phyloP scores from a whole-genome alignment of 1,140 invertebrate species.

The Ephestia elutella region DNA sequence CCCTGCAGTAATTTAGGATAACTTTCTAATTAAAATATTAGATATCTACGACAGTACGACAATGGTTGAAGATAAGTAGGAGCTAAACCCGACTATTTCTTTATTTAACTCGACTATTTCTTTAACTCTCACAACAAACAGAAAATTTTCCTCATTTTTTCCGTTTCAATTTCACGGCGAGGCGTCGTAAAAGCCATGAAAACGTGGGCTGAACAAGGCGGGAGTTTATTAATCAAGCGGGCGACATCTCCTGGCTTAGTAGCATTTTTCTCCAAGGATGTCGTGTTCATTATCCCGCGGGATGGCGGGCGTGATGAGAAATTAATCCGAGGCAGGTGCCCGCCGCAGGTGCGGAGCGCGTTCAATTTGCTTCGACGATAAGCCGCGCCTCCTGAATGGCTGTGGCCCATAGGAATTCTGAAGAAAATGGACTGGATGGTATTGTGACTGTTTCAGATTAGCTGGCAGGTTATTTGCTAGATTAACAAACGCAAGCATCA shows the following conservation, averaged over 20 bases:
- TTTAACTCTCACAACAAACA: neutral
- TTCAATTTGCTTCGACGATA: constrained; percentile 47
- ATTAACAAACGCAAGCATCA: neutral
- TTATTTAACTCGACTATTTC: too few species aligned
- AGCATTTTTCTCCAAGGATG: constrained; percentile 60
- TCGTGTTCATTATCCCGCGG: constrained; percentile 58
- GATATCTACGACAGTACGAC: too few species aligned
- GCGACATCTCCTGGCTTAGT: constrained; percentile 43
- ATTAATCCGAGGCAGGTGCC: constrained; percentile 63
- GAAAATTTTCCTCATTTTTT: neutral
- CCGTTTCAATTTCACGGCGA: constrained; percentile 19
- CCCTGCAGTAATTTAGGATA: constrained; percentile 11
- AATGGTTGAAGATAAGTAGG: too few species aligned
- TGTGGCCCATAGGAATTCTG: constrained; percentile 1
- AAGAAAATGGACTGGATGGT: neutral
- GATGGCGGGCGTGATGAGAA: constrained; percentile 60
- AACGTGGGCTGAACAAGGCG: constrained; percentile 22
- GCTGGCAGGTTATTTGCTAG: neutral
- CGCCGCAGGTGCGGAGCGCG: constrained; percentile 49
- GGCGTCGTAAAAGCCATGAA: constrained; percentile 23
- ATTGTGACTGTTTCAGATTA: neutral
- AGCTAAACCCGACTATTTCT: too few species aligned
- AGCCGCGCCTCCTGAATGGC: constrained; percentile 22
- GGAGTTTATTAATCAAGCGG: constrained; percentile 61
- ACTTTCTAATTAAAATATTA: constrained; percentile 22